Evolutionary conservation across 2,888 invertebrate genomes (phyloP).

Genomic region (Caenorhabditis drosophilae): DNA sequence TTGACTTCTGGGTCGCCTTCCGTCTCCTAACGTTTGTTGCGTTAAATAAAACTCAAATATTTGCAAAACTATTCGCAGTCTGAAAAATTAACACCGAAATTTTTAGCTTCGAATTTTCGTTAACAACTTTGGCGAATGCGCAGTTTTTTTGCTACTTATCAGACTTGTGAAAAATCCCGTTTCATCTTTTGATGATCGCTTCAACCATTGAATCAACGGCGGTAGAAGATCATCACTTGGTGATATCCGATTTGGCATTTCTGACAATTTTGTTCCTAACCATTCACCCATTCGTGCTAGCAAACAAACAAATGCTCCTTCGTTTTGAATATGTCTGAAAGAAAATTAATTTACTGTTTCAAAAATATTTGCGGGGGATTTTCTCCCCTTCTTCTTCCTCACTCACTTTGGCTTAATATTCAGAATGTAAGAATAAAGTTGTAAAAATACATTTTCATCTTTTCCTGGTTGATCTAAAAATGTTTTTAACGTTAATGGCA

Average conservation of each 20-base stretch:
- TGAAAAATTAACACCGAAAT: constrained; percentile 21
- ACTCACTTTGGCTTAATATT: constrained; percentile 62
- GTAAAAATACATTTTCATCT: constrained; percentile 33
- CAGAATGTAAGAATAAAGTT: constrained; percentile 48
- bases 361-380: too few species aligned
- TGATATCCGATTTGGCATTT: constrained; percentile 20
- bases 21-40: constrained; percentile 55
- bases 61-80: constrained; percentile 54
- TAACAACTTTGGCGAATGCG: constrained; percentile 46
- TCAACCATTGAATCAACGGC: constrained; percentile 34
- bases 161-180: constrained; percentile 37
- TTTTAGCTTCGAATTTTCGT: not conserved
- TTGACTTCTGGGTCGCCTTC: constrained; percentile 36
- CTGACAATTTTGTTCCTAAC: constrained; percentile 18
- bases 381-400: too few species aligned
- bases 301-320: constrained; percentile 51
- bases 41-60: constrained; percentile 54
- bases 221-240: constrained; percentile 37
- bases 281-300: constrained; percentile 44
- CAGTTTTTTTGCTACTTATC: constrained; percentile 43
- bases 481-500: constrained; percentile 34
- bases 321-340: constrained; percentile 45
- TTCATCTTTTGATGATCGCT: constrained; percentile 41
- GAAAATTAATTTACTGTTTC: not conserved
- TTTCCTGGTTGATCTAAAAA: constrained; percentile 39